Base-by-base conservation (phyloP, 2,797 vertebrate species). In the Acanthis flammea region DNA sequence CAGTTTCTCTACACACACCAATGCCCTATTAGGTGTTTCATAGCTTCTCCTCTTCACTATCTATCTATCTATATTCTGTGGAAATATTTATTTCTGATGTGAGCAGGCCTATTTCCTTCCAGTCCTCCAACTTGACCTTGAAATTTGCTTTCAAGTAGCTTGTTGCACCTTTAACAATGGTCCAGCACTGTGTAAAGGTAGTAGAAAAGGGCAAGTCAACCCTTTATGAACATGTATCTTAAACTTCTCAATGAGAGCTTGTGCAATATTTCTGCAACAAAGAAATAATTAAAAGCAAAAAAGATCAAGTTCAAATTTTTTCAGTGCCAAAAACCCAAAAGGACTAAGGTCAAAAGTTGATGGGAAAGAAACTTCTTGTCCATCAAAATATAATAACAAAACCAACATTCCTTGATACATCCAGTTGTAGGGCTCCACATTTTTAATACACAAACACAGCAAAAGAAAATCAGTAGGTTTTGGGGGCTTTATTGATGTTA, bases 401-500 rank as follows among this genome's bases (percentile, higher is more conserved):
- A 9, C 1, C 9, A 51, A 10, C 7, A 48, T 65, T 66, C 6
- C 14, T 33, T 79, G 19, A 65, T 28, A 23, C 15, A n/a, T 42
- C 13, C 30, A 55, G 12, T 6, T 77, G 4, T 21, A 60, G 7
- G 24, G 8, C 8, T 63, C 24, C 35, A 63, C 3, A 31, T 53
- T 55, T 61, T 39, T 60, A 60, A 53, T 5, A 48, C 8, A 42
- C 1, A 71, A 51, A 25, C 10, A 55, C 4, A 42, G 5, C 7
- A 63, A 53, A 74, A 51, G 10, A 88, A 92, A 83, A 14, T 0
- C 1, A 47, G 17, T 9, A 10, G 6, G 3, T 18, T 57, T 58
- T 30, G 2, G 3, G 0, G 1, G 1, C 2, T 51, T 3, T 47
- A 63, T 31, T 16, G 2, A 22, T 45, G 3, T 58, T 68, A 68